Evolutionary conservation across 2,113 vertebrate genomes (phyloP).

Genomic region (Elanoides forficatus): DNA sequence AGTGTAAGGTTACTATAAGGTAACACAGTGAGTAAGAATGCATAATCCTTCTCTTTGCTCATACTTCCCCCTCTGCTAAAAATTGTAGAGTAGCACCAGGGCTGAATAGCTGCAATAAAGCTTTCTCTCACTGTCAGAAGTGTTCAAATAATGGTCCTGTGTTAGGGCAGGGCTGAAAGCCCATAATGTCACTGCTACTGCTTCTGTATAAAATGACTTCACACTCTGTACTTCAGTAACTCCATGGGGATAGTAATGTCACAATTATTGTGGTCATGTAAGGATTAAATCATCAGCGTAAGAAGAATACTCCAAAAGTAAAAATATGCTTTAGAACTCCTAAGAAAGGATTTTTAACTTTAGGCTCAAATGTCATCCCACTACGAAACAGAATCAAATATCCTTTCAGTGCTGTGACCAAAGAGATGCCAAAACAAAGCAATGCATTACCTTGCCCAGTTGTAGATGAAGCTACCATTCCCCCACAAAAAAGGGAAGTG

Average conservation of each 20-base stretch:
- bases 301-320: background rate
- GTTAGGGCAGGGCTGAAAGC: background rate
- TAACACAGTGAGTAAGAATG: background rate
- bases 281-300: background rate
- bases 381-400: background rate
- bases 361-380: background rate
- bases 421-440: background rate
- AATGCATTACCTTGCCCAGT: background rate
- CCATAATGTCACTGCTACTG: background rate
- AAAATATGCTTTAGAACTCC: background rate
- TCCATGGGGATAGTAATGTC: background rate
- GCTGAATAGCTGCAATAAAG: background rate
- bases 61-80: background rate
- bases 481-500: background rate
- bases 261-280: background rate
- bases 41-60: background rate
- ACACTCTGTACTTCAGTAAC: background rate
- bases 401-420: background rate
- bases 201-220: background rate
- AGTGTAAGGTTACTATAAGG: background rate
- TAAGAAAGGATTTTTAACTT: background rate
- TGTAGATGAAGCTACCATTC: background rate
- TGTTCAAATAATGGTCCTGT: background rate
- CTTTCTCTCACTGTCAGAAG: background rate
- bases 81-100: background rate